A percentile compares a stretch with the other conserved stretches of the same genome.
Evolutionary conservation across 2,888 invertebrate species (phyloP).

Genomic region (Prosopocoilus inquinatus): DNA sequence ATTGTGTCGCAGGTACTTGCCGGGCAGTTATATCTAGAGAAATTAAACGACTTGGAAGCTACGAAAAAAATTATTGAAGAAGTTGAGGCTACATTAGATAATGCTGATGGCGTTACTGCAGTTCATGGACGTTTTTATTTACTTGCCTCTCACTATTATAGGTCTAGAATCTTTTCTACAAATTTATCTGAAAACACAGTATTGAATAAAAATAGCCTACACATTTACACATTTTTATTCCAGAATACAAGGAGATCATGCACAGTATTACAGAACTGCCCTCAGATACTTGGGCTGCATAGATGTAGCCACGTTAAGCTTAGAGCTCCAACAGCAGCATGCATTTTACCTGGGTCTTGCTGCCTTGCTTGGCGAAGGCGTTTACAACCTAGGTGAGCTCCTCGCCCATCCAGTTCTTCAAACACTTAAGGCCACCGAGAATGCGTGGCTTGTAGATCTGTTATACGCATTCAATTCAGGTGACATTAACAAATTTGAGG

Average conservation of each 20-base stretch:
- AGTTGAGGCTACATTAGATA: conserved; percentile 79
- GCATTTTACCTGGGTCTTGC: conserved; percentile 93
- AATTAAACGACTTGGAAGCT: conserved; percentile 73
- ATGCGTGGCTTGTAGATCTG: conserved; percentile 85
- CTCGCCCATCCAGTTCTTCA: conserved; percentile 92
- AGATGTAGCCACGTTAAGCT: conserved; percentile 64
- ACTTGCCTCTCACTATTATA: conserved; percentile 88
- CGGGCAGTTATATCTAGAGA: conserved; percentile 76
- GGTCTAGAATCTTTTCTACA: conserved; percentile 49
- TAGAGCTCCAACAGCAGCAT: conserved; percentile 68
- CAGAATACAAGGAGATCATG: conserved; percentile 81
- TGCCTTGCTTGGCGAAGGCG: conserved; percentile 89
- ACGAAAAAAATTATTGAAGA: conserved; percentile 86
- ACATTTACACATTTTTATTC: conserved; percentile 16
- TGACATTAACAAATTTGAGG: conserved; percentile 73
- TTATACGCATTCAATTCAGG: conserved; percentile 84
- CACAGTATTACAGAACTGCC: conserved; percentile 93
- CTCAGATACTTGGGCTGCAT: conserved; percentile 72
- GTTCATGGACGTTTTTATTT: conserved; percentile 95
- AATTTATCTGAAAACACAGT: too few species aligned
- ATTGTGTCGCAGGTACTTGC: conserved; percentile 61
- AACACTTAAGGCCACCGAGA: conserved; percentile 74
- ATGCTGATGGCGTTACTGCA: conserved; percentile 87
- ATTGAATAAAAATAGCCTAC: background rate
- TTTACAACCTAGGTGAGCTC: conserved; percentile 96